These are phyloP conservation scores for Loxodonta africana DNA, from an alignment of 2,113 vertebrate genomes.

Conservation along the genomic window DNA sequence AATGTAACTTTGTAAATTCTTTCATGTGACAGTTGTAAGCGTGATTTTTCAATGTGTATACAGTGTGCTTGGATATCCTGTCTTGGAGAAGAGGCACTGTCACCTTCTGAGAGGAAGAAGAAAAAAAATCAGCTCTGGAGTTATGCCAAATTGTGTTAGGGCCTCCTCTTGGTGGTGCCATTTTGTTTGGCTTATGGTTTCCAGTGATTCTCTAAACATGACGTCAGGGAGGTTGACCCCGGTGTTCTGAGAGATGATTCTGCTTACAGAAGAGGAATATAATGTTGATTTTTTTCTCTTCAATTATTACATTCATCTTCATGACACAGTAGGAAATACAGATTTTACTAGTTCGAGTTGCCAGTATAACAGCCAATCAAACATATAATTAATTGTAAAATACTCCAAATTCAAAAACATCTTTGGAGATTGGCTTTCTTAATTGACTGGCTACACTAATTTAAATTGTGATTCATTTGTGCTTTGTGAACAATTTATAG, in stretches of 20 bases:
- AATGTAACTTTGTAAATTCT: conserved; percentile 83
- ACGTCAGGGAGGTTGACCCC: conserved; percentile 22
- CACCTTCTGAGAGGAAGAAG: conserved; percentile 76
- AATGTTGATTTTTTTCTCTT: background rate
- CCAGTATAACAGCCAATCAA: background rate
- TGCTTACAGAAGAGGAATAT: background rate
- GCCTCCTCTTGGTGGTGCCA: conserved; percentile 46
- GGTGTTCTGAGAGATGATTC: conserved; percentile 57
- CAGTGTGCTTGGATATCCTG: conserved; percentile 79
- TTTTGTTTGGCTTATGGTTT: conserved; percentile 44
- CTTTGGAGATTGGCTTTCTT: conserved; percentile 27
- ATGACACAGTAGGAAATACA: background rate
- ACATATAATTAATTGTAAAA: conserved; percentile 38
- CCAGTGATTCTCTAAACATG: conserved; percentile 30
- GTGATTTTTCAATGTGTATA: conserved; percentile 79
- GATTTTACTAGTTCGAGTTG: background rate
- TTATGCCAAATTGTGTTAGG: conserved; percentile 51
- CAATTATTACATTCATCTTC: conserved; percentile 44
- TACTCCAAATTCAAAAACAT: background rate
- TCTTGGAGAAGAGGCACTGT: conserved; percentile 76
- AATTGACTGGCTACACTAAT: background rate
- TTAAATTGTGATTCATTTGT: conserved; percentile 31
- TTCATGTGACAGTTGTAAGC: conserved; percentile 84
- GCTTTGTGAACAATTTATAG: background rate
- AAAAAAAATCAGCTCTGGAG: conserved; percentile 69